Percentiles rank a stretch among this genome's conserved stretches.
These are phyloP conservation scores for Micropoecilia bifurca DNA, from an alignment of 2,797 vertebrate species.

Conservation along the genomic window DNA sequence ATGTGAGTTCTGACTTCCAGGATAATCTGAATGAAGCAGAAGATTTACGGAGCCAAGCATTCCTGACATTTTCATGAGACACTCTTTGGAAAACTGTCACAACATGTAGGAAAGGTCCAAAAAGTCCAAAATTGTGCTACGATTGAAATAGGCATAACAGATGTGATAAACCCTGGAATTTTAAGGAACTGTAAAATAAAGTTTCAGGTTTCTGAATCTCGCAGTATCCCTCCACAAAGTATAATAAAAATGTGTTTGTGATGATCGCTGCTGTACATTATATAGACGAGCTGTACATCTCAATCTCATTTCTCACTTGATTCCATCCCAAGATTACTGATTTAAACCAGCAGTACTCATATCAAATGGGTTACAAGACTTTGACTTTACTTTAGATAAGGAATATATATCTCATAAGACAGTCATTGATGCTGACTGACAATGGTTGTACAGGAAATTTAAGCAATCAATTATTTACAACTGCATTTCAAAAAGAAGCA, in stretches of 20 bases:
- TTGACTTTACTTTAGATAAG: slow-evolving; percentile 1
- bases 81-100: background rate
- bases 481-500: background rate
- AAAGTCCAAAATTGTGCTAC: too few species aligned
- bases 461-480: background rate
- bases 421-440: background rate
- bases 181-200: background rate
- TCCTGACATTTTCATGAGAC: background rate
- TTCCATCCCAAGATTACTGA: background rate
- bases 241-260: background rate
- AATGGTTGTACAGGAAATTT: background rate
- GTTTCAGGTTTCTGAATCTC: background rate
- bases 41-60: background rate
- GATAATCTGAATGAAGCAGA: background rate
- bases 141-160: too few species aligned
- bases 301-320: background rate
- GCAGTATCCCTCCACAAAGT: background rate
- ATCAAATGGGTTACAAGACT: background rate
- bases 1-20: background rate
- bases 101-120: background rate
- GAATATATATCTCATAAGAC: background rate
- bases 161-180: too few species aligned
- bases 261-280: background rate
- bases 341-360: background rate
- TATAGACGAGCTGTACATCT: background rate